Evolutionary conservation across 2,113 vertebrate species (phyloP), one percentile per base, ranked within the genome.

Genomic region (Prochilodus magdalenae): DNA sequence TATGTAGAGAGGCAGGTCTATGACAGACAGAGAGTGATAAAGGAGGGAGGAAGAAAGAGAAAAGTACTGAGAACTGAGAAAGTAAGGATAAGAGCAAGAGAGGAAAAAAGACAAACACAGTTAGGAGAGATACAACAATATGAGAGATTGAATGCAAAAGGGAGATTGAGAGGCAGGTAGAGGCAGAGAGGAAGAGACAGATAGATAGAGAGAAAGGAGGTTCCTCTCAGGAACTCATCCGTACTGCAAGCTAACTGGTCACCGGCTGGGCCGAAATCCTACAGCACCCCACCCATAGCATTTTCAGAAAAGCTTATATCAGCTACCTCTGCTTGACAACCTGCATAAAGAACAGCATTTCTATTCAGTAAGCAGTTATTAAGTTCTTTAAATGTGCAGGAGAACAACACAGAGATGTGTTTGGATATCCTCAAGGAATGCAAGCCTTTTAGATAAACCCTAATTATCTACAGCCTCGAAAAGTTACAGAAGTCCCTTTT

Each of bases 171-270:
- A 8, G 1, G 2, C 1, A 26, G 53, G 22, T 3, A 55, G 20
- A 22, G 20, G 7, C 3, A 22, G 20, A 22, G 8, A 26, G 1
- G 6, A 2, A 1, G 57, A 60, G 57, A 60, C 4, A 26, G n/a
- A 22, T 12, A 12, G 5, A 26, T 3, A 26, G n/a, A 11, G 6
- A 26, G 8, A n/a, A 11, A 26, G 8, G 26, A 29, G 47, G 60
- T 62, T 75, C 60, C 73, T 62, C 55, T 75, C 73, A 75, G 60
- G 26, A 5, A 65, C 4, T 27, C 16, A 30, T 27, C 27, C 27
- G 1, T 29, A 15, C 27, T 65, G 14, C 57, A 65, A 6, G 26
- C 14, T 18, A 27, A 27, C 26, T 27, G 26, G 59, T 24, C 59
- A 62, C 62, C 4, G 0, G 15, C 27, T 65, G 26, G n/a, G n/a